Conservation (phyloP, 2,113 vertebrate genomes). For the Oreotrochilus melanogaster region DNA sequence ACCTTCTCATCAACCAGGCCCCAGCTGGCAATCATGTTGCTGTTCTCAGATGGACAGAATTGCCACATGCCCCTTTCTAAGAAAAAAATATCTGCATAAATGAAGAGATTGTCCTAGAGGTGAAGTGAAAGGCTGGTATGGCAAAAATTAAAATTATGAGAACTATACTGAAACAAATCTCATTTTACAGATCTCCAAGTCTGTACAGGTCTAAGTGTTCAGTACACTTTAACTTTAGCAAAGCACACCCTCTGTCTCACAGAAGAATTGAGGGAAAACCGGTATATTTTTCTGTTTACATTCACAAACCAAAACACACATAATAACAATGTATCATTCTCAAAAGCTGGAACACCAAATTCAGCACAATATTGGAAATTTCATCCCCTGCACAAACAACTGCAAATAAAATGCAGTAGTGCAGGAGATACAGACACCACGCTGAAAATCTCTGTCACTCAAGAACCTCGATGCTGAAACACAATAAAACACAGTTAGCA, state of each 20-base stretch:
- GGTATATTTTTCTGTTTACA: background rate
- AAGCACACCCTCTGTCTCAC: background rate
- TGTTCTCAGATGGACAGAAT: background rate
- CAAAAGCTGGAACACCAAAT: background rate
- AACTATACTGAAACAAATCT: background rate
- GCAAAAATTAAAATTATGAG: background rate
- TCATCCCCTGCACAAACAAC: background rate
- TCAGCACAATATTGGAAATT: background rate
- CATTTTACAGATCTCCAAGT: background rate
- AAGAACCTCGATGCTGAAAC: background rate
- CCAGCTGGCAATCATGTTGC: fast-evolving
- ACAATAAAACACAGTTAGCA: background rate
- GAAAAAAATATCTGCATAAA: background rate
- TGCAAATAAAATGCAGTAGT: background rate
- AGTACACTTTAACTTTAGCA: background rate
- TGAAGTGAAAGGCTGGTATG: background rate
- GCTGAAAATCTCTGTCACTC: background rate
- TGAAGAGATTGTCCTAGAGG: background rate
- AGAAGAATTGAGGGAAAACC: background rate
- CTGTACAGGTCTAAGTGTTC: background rate
- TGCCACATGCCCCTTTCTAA: background rate
- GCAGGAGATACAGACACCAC: background rate
- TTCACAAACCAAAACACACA: background rate
- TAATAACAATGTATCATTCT: background rate
- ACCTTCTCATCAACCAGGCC: background rate